Base-by-base conservation (phyloP, 2,888 invertebrate genomes). In the Empis stercorea region DNA sequence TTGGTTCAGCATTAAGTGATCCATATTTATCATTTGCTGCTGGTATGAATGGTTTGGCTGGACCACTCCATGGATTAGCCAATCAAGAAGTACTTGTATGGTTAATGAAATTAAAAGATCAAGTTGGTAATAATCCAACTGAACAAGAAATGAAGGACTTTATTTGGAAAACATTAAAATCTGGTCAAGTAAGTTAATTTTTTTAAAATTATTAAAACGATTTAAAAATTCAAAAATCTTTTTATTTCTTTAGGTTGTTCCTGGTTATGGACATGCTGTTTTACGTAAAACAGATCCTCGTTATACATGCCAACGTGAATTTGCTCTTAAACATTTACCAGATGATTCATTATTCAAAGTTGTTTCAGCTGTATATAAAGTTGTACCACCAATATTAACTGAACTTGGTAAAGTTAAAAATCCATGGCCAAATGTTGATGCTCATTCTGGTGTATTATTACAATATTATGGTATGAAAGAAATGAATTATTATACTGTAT, bases 111-210 rank as follows among this genome's bases (percentile, higher is more conserved):
- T 73, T 97, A 30, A 84, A 86, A 56, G 75, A 83, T 59, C 84
- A 89, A 63, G 77, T 97, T 44, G 91, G 91, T 45, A 83, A 86
- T 59, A 82, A 80, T 62, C 84, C 87, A 53, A 81, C 87, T 14
- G 93, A 96, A 66, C 87, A 95, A 0, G 80, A 92, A 59, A 76
- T 99, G 47, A 92, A 91, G 69, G 93, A 96, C 45, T 97, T 94
- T 74, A 89, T 99, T 64, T 92, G 93, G 92, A 94, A 92, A 71
- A 96, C 95, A 2, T 72, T 91, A 46, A 87, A 87, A 71, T 78
- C 81, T 50, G 89, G 89, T 56, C 85, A 86, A 71, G 69, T 66
- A 51, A 51, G 32, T 23, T 30, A 11, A n/a, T 43, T 1, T 16
- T 15, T 15, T 13, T 32, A 13, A 6, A n/a, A n/a, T n/a, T n/a